Evolutionary conservation across 1,140 invertebrate genomes (phyloP), one percentile per base, ranked within the genome.

Genomic region (Hylyphantes graminicola): DNA sequence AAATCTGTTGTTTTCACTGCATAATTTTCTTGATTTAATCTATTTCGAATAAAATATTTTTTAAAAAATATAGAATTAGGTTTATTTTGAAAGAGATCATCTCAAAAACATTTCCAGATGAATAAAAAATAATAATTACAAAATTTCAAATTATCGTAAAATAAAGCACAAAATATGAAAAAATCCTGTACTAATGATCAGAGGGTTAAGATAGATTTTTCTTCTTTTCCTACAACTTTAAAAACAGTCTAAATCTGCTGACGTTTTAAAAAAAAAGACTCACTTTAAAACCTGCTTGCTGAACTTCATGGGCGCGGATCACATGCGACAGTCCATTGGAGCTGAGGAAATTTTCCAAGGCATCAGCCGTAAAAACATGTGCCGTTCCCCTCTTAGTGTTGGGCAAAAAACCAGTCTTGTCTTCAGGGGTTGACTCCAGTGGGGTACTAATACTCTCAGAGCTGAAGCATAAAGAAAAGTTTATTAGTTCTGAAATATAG

Each of bases 241-340:
- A n/a, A n/a, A n/a, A n/a, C n/a, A 9, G 55, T 15, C 9, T 59
- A 59, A 59, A 59, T 59, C 55, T 59, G 9, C 9, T 59, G n/a
- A n/a, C n/a, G n/a, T n/a, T n/a, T 13, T 8, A 54, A 57, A 57
- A 6, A 48, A 13, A 80, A 80, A 2, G 21, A 35, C 50, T 88
- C 88, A 94, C 93, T 91, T 93, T 92, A 88, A 94, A 94, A 15
- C 94, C 94, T 63, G 91, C 90, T 88, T 93, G 92, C 74, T 93
- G 92, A 75, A 94, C 91, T 89, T 95, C 93, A 89, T 95, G 94
- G 48, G 94, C 94, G 85, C 94, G 88, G 53, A 95, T 91, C 5
- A 95, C 92, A 89, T 94, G 93, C 4, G 93, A 92, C 0, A 94
- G 90, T 50, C 90, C 89, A 89, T 95, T 94, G 78, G 89, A 88